Conservation (phyloP, 2,113 vertebrate genomes). For the Polypterus bichir region DNA sequence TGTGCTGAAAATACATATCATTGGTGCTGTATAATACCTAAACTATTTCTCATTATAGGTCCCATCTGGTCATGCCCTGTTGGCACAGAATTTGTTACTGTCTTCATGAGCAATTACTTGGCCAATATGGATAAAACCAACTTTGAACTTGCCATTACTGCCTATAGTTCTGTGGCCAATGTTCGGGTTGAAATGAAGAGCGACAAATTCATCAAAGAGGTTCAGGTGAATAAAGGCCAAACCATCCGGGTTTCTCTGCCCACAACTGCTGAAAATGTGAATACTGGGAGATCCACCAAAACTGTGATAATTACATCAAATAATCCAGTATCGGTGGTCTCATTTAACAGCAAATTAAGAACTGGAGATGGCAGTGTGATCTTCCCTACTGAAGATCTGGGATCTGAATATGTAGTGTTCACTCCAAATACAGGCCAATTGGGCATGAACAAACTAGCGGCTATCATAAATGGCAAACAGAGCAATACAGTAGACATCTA, state of each 20-base stretch:
- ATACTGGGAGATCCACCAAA: constrained; percentile 6
- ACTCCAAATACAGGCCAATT: constrained; percentile 13
- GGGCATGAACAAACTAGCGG: constrained; percentile 8
- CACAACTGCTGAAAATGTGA: constrained; percentile 1
- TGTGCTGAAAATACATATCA: too few species aligned
- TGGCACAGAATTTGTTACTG: constrained; percentile 28
- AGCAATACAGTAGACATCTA: constrained; percentile 20
- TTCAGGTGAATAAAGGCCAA: constrained; percentile 4
- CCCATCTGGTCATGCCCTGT: constrained; percentile 19
- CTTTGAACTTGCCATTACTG: constrained; percentile 21
- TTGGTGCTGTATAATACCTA: too few species aligned
- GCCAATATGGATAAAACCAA: not conserved
- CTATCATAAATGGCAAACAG: constrained; percentile 26
- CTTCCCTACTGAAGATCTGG: constrained; percentile 21
- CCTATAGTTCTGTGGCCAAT: constrained; percentile 13
- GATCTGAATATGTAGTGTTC: constrained; percentile 20
- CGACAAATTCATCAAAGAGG: constrained; percentile 2
- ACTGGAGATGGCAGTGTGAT: constrained; percentile 25
- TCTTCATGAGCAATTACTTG: constrained; percentile 22
- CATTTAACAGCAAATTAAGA: constrained; percentile 13
- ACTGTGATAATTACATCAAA: constrained; percentile 21
- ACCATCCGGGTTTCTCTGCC: constrained; percentile 21
- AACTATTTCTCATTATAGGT: not conserved
- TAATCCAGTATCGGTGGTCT: constrained; percentile 22
- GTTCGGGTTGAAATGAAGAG: constrained; percentile 18